Conservation (phyloP, 2,113 vertebrate species). For the Pituophis catenifer region DNA sequence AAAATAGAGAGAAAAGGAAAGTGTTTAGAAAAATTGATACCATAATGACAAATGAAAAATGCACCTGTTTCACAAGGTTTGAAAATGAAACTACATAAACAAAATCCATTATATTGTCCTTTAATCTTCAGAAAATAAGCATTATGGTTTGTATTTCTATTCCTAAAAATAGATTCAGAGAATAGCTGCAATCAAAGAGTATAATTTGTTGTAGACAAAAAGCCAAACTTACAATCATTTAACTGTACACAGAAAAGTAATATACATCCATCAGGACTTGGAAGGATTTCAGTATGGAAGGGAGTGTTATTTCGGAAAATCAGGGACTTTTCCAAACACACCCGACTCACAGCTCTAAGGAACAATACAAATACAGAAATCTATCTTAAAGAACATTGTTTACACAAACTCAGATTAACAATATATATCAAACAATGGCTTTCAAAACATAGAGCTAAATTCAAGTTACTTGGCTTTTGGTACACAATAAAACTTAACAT, state of each 20-base stretch:
- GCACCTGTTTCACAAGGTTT: not conserved
- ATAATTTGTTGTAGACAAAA: not conserved
- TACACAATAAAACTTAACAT: not conserved
- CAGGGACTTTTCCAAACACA: slow-evolving; percentile 12
- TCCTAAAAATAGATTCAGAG: not conserved
- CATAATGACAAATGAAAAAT: not conserved
- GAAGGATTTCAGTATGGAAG: slow-evolving; percentile 9
- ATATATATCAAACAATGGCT: not conserved
- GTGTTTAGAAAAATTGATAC: not conserved
- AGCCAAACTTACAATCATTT: slow-evolving; percentile 20
- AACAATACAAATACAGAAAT: not conserved
- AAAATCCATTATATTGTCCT: not conserved
- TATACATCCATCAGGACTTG: not conserved
- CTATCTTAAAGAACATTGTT: not conserved
- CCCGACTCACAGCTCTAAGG: not conserved
- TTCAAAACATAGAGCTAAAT: not conserved
- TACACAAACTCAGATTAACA: not conserved
- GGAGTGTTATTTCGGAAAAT: slow-evolving; percentile 26
- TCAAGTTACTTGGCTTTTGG: not conserved
- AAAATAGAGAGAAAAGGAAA: not conserved
- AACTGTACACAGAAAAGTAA: slow-evolving; percentile 13
- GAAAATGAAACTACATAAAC: not conserved
- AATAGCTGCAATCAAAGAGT: not conserved
- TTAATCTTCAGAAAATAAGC: not conserved
- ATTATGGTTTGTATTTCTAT: not conserved